Base-by-base conservation (phyloP, 2,888 invertebrate species). In the Mesopsocus fuscifrons region DNA sequence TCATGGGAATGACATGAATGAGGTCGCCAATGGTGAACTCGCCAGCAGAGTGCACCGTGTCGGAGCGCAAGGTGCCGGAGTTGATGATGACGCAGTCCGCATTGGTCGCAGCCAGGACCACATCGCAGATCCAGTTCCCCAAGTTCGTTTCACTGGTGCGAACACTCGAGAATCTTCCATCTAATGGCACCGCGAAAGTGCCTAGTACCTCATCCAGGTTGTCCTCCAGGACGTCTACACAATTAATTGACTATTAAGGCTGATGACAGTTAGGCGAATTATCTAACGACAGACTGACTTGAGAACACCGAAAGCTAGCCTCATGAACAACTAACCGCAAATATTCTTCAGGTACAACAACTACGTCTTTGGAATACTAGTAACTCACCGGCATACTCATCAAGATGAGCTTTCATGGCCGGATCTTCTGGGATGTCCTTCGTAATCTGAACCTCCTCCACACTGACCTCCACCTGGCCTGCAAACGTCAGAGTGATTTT, bases 141-240 rank as follows among this genome's bases (percentile, higher is more conserved):
- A 91, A 65, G 65, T 91, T 91, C n/a, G 85, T 81, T 65, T 91
- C 91, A 47, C 71, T 63, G 0, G 82, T 80, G 16, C 91, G 66
- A 43, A 91, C 76, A 32, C 72, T 68, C 1, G 77, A 69, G 64
- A 91, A 91, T 44, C 84, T 65, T 0, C 88, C 89, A 57, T 91
- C 89, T 34, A 91, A 62, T 9, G 85, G 82, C n/a, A 85, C 85
- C 47, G 74, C 71, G 64, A 91, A 82, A 53, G 74, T 71, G 40
- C 88, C 89, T 15, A 91, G 64, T 0, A 84, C 71, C 52, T 82
- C 80, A 50, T 80, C 78, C 78, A 91, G 76, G 60, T 83, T 83
- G 22, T 77, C 77, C 54, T 81, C 80, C 50, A 87, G 76, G 61
- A 81, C 72, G 49, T 72, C 83, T 80, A 58, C 1, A 58, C 57